phyloP scores from a whole-genome alignment of 1,140 invertebrate species.

The Muscidifurax raptorellus region DNA sequence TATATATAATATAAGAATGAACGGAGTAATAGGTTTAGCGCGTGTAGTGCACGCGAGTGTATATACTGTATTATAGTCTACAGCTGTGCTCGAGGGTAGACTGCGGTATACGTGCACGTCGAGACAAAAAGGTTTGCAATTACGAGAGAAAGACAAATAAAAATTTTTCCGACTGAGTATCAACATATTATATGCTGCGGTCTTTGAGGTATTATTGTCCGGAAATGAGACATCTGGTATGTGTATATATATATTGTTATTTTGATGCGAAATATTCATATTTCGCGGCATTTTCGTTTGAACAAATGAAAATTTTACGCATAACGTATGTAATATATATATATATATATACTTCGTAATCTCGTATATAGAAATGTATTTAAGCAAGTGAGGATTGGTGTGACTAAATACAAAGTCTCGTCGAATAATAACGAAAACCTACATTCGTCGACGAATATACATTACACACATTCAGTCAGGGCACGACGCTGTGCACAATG shows the following conservation, averaged over 20 bases:
- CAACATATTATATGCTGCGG: constrained; percentile 1
- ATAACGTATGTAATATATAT: too few relatives aligned
- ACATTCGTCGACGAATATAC: background rate
- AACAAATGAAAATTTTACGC: too few relatives aligned
- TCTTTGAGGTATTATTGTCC: background rate
- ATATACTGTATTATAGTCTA: background rate
- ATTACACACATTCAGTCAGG: background rate
- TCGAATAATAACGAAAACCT: background rate
- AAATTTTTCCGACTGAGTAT: background rate
- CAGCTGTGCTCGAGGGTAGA: background rate
- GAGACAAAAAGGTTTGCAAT: background rate
- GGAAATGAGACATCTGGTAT: background rate
- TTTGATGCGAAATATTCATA: too few relatives aligned
- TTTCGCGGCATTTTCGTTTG: too few relatives aligned
- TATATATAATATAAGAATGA: constrained; percentile 8
- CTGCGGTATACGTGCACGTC: background rate
- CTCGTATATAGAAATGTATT: background rate
- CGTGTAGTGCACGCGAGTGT: background rate
- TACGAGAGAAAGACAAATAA: background rate
- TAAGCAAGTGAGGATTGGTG: background rate
- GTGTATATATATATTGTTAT: too few relatives aligned
- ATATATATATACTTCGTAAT: too few relatives aligned
- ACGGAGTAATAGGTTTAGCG: constrained; percentile 2
- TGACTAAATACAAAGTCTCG: background rate
- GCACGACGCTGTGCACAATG: too few relatives aligned